These are phyloP conservation scores for Mystacides longicornis DNA, from an alignment of 2,888 invertebrate genomes.

Conservation along the genomic window DNA sequence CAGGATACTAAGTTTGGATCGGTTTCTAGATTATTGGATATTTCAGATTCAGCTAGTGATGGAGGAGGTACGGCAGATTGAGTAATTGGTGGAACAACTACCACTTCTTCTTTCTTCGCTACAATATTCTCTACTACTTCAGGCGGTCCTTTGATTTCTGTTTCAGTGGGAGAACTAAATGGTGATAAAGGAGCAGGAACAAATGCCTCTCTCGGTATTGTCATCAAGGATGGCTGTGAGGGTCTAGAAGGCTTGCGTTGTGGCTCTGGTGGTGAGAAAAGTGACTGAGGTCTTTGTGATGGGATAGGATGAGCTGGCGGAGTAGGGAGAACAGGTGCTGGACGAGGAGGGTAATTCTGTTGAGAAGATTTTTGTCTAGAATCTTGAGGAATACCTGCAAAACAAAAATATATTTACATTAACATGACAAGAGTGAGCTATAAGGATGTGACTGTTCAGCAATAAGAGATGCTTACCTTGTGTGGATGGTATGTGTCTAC, in stretches of 20 bases:
- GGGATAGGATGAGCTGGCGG: constrained; percentile 18
- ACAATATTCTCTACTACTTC: neutral
- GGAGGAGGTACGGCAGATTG: constrained; percentile 16
- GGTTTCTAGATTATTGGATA: constrained; percentile 59
- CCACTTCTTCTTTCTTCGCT: constrained; percentile 38
- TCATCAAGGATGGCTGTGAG: constrained; percentile 40
- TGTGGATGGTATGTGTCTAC: neutral
- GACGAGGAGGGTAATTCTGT: constrained; percentile 8
- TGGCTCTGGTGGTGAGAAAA: constrained; percentile 57
- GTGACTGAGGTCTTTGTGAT: constrained; percentile 48
- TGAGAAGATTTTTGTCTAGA: constrained; percentile 21
- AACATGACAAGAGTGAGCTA: too few species aligned
- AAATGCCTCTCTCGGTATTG: constrained; percentile 32
- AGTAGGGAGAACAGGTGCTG: constrained; percentile 21
- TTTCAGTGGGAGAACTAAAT: constrained; percentile 20
- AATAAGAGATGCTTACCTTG: constrained; percentile 4
- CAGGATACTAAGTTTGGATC: constrained; percentile 66
- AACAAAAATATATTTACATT: neutral
- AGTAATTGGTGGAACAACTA: constrained; percentile 38
- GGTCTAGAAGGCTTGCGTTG: constrained; percentile 34
- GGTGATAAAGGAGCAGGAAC: constrained; percentile 18
- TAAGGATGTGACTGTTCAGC: too few species aligned
- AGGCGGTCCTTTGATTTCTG: constrained; percentile 15
- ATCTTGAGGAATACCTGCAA: neutral
- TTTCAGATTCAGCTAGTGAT: constrained; percentile 9